A percentile compares a stretch with the other conserved stretches of the same genome.
Conservation (phyloP, 2,113 vertebrate genomes). For the Hyperopisus bebe region DNA sequence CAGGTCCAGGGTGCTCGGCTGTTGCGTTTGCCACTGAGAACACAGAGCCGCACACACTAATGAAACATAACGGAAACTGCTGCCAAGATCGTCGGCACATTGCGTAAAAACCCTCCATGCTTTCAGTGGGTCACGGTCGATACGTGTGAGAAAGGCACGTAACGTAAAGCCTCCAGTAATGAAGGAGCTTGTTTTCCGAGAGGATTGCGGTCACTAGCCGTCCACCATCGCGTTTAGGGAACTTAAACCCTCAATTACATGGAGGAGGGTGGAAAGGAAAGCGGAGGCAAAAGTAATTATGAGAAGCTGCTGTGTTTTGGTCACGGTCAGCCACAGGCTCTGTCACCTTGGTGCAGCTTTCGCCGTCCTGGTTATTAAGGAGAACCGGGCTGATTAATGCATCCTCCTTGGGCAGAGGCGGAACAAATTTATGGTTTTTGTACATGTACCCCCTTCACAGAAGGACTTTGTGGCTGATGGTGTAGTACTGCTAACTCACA, state of each 20-base stretch:
- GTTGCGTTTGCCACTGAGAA: background rate
- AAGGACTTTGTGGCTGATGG: background rate
- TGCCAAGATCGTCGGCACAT: background rate
- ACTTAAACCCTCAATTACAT: background rate
- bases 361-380: background rate
- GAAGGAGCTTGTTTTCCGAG: background rate
- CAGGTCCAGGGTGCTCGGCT: background rate
- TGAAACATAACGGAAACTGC: background rate
- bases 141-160: background rate
- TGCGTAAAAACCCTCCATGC: background rate
- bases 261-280: background rate
- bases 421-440: background rate
- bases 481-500: background rate
- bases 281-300: background rate
- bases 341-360: background rate
- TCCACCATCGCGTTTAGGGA: background rate
- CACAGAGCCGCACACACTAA: background rate
- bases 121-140: background rate
- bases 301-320: background rate
- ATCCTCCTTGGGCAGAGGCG: background rate
- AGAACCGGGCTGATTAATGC: background rate
- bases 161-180: background rate
- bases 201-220: background rate
- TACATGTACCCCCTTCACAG: background rate
- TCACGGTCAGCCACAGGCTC: background rate